Conservation (phyloP, 2,888 invertebrate species). For the Glomeris marginata region DNA sequence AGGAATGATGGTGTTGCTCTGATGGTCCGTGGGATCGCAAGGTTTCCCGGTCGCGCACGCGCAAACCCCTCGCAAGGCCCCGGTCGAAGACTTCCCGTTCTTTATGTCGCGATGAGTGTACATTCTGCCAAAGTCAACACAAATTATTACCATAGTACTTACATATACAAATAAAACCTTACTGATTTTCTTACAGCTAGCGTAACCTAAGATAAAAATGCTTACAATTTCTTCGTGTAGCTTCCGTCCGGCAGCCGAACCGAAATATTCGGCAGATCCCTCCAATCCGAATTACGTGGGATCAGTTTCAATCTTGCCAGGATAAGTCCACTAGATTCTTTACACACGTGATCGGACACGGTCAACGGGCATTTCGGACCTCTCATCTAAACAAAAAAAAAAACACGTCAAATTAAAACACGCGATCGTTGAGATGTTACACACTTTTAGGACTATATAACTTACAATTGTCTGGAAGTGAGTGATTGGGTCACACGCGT, state of each 20-base stretch:
- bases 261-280: slow-evolving; percentile 64
- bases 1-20: slow-evolving; percentile 68
- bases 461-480: slow-evolving; percentile 51
- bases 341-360: slow-evolving; percentile 57
- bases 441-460: neutral
- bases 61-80: slow-evolving; percentile 55
- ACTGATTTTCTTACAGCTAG: neutral
- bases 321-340: slow-evolving; percentile 64
- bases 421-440: too few relatives aligned
- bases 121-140: slow-evolving; percentile 26
- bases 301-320: slow-evolving; percentile 60
- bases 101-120: slow-evolving; percentile 41
- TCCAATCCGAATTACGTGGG: slow-evolving; percentile 71
- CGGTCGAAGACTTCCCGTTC: slow-evolving; percentile 35
- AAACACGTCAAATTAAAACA: neutral
- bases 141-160: neutral
- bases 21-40: slow-evolving; percentile 55
- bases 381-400: slow-evolving; percentile 6
- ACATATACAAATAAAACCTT: neutral
- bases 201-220: slow-evolving; percentile 7
- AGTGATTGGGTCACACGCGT: slow-evolving; percentile 51
- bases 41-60: slow-evolving; percentile 41
- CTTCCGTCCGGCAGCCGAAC: slow-evolving; percentile 54
- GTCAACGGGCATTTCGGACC: neutral
- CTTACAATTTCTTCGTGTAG: slow-evolving; percentile 43